Conservation (phyloP, 2,113 vertebrate genomes). For the Mixornis gularis region DNA sequence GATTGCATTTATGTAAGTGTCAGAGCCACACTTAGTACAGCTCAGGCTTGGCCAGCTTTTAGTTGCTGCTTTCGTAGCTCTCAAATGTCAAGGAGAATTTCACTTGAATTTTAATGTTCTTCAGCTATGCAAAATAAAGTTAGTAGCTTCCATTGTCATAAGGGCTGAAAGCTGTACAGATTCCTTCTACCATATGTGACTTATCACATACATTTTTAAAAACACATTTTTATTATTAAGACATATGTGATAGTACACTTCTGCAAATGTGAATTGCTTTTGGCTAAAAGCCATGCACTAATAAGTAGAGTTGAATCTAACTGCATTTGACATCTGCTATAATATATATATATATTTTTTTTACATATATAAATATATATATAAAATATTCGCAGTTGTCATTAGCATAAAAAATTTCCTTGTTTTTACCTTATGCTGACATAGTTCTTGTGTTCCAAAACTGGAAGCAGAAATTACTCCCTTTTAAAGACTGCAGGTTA, state of each 20-base stretch:
- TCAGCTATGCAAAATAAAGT: constrained; percentile 45
- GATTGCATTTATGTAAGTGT: background rate
- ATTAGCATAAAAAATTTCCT: constrained; percentile 35
- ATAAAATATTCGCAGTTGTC: constrained; percentile 5
- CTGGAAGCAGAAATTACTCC: background rate
- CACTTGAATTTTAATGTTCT: constrained; percentile 61
- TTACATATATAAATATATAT: constrained; percentile 5
- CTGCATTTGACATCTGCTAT: constrained; percentile 70
- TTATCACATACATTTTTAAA: constrained; percentile 74
- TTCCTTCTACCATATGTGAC: constrained; percentile 72
- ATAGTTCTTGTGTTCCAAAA: constrained; percentile 18
- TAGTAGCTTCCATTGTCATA: constrained; percentile 61
- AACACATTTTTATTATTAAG: constrained; percentile 74
- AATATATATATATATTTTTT: background rate
- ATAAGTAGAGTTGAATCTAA: constrained; percentile 74
- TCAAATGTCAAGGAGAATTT: constrained; percentile 61
- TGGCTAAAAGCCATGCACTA: constrained; percentile 74
- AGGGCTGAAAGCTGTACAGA: constrained; percentile 67
- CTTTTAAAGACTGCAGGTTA: constrained; percentile 2
- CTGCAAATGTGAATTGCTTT: constrained; percentile 74
- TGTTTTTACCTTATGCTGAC: constrained; percentile 29
- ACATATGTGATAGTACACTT: constrained; percentile 73
- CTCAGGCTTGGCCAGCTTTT: constrained; percentile 19
- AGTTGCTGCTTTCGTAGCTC: constrained; percentile 33
- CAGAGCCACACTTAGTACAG: background rate